Evolutionary conservation across 30 jellyfish, hydroid and myxozoan genomes (phyloP).

Genomic region (Cassiopea xamachana): DNA sequence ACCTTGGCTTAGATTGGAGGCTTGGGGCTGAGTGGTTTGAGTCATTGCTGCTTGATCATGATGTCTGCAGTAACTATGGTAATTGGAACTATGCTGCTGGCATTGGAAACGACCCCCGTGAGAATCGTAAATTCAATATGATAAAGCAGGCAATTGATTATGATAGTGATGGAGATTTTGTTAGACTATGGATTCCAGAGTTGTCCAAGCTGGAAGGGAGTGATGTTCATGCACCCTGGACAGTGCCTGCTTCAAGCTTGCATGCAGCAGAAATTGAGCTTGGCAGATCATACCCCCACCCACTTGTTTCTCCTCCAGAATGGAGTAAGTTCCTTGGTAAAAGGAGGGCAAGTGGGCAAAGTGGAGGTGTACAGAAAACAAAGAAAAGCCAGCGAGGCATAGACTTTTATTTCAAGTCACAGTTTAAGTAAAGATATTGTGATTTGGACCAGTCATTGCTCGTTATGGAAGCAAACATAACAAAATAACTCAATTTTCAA

Average conservation of each 20-base stretch:
- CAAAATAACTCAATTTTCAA: too few species aligned
- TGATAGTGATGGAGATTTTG: constrained; percentile 75
- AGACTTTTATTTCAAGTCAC: constrained; percentile 76
- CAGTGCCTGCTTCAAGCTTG: constrained; percentile 30
- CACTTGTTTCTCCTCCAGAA: constrained; percentile 72
- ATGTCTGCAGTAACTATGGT: constrained; percentile 86
- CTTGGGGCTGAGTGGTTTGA: constrained; percentile 93
- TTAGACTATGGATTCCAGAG: constrained; percentile 76
- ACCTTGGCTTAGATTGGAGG: constrained; percentile 82
- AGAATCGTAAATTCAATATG: constrained; percentile 74
- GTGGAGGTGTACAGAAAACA: constrained; percentile 10
- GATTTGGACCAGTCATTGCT: background rate
- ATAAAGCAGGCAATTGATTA: constrained; percentile 77
- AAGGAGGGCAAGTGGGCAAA: background rate
- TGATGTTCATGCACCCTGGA: constrained; percentile 74
- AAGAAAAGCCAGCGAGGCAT: constrained; percentile 54
- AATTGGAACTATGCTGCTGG: constrained; percentile 89
- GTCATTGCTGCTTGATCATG: constrained; percentile 77
- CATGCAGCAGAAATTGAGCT: constrained; percentile 20
- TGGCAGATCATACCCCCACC: constrained; percentile 65
- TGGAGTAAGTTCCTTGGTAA: constrained; percentile 63
- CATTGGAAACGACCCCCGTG: constrained; percentile 86
- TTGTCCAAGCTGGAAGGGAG: constrained; percentile 29
- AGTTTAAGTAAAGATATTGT: background rate
- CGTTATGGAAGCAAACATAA: too few species aligned